Evolutionary conservation across 2,888 invertebrate species (phyloP).

Genomic region (Druceiella hillmani): DNA sequence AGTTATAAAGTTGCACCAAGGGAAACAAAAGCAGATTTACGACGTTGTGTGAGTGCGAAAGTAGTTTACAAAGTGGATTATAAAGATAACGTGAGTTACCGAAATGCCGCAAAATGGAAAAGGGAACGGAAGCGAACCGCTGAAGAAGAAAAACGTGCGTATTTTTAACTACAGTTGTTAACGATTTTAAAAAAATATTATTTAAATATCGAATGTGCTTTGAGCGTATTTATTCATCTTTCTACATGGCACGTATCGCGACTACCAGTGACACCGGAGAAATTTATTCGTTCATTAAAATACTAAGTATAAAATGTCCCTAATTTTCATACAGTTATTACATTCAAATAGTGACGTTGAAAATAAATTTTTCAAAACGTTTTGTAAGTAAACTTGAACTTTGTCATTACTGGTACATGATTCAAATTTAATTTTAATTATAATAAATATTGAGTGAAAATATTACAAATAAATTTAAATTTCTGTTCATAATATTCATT

Average conservation of each 20-base stretch:
- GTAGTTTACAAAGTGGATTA: conserved; percentile 78
- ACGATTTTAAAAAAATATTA: not conserved
- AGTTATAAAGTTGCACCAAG: conserved; percentile 64
- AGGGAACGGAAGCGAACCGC: conserved; percentile 27
- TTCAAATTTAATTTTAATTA: too few species aligned
- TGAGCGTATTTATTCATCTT: too few species aligned
- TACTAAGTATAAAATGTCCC: too few species aligned
- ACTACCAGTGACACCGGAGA: too few species aligned
- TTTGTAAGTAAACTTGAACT: too few species aligned
- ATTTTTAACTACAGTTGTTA: not conserved
- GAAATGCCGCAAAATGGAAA: conserved; percentile 73
- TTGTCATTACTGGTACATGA: too few species aligned
- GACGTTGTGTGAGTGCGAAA: conserved; percentile 68
- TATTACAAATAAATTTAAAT: conserved; percentile 14
- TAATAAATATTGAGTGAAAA: too few species aligned
- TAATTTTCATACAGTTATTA: too few species aligned
- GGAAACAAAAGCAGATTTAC: conserved; percentile 66
- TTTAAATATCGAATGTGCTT: not conserved
- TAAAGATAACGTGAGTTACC: conserved; percentile 80
- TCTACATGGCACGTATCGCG: too few species aligned
- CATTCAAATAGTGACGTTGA: too few species aligned
- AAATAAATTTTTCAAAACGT: too few species aligned
- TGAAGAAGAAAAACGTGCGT: conserved; percentile 2
- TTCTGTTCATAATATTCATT: conserved; percentile 9
- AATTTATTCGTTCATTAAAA: too few species aligned